A percentile compares a stretch with the other conserved stretches of the same genome.
Evolutionary conservation across 2,888 invertebrate species (phyloP).

Genomic region (Unio delphinus): DNA sequence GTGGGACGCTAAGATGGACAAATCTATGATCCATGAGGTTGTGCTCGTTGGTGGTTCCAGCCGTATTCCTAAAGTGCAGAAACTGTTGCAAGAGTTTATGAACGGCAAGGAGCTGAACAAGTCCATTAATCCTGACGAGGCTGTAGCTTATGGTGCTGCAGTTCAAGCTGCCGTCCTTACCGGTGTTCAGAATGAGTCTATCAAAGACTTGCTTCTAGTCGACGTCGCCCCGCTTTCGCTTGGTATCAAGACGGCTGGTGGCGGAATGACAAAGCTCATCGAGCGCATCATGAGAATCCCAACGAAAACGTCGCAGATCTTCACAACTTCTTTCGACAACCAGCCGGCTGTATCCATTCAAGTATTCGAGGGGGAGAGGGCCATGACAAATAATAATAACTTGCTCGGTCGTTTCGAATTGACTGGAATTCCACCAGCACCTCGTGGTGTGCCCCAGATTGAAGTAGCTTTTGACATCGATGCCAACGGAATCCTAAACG

Average conservation of each 20-base stretch:
- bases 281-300: constrained; percentile 67
- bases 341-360: constrained; percentile 74
- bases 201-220: constrained; percentile 89
- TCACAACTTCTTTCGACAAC: constrained; percentile 92
- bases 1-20: constrained; percentile 84
- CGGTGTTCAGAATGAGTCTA: constrained; percentile 76
- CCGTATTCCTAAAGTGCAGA: constrained; percentile 66
- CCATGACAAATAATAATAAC: constrained; percentile 96
- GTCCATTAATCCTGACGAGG: constrained; percentile 92
- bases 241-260: constrained; percentile 76
- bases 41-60: constrained; percentile 82
- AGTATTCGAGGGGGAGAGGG: constrained; percentile 93
- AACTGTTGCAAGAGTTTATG: constrained; percentile 63
- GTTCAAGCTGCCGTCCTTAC: constrained; percentile 78
- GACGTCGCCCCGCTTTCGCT: constrained; percentile 74
- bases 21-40: constrained; percentile 83
- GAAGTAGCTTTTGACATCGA: constrained; percentile 87
- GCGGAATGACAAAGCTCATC: constrained; percentile 59
- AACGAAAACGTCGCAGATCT: constrained; percentile 71
- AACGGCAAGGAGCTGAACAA: constrained; percentile 59
- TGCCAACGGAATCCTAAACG: constrained; percentile 84
- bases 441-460: constrained; percentile 64
- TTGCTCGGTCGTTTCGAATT: constrained; percentile 60
- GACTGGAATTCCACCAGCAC: constrained; percentile 64
- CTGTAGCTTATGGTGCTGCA: constrained; percentile 82